phyloP scores from a whole-genome alignment of 2,113 vertebrate species.

The Proteles cristata region DNA sequence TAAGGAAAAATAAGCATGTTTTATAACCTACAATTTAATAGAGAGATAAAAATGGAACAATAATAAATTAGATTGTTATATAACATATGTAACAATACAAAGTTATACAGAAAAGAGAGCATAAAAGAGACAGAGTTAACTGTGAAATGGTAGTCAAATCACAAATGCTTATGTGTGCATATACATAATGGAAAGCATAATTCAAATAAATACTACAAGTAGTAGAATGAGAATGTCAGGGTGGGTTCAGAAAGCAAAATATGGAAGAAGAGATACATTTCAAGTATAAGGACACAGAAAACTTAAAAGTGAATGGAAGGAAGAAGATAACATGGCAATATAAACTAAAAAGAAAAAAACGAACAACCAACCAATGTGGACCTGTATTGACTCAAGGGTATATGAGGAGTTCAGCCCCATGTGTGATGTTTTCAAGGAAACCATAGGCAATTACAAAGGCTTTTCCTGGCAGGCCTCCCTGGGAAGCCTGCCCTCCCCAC shows the following conservation, averaged over 20 bases:
- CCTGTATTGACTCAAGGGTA: too few relatives aligned
- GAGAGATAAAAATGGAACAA: background rate
- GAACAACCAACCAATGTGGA: background rate
- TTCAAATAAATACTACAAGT: background rate
- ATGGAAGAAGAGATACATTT: background rate
- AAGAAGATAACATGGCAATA: background rate
- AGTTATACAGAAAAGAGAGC: background rate
- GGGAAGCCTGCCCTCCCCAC: too few relatives aligned
- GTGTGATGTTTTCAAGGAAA: background rate
- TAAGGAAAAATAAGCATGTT: background rate
- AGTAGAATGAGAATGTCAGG: background rate
- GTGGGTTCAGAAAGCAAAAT: background rate
- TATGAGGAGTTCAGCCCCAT: too few relatives aligned
- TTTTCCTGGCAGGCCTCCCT: background rate
- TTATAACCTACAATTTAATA: background rate
- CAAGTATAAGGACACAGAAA: background rate
- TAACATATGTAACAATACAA: background rate
- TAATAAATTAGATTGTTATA: background rate
- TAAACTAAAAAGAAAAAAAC: background rate
- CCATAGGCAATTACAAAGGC: background rate
- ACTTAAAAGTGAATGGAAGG: background rate
- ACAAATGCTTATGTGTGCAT: background rate
- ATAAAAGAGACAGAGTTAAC: background rate
- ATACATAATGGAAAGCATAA: background rate
- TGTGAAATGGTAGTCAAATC: background rate